phyloP scores from a whole-genome alignment of 2,888 invertebrate species.

The Xanthia togata region DNA sequence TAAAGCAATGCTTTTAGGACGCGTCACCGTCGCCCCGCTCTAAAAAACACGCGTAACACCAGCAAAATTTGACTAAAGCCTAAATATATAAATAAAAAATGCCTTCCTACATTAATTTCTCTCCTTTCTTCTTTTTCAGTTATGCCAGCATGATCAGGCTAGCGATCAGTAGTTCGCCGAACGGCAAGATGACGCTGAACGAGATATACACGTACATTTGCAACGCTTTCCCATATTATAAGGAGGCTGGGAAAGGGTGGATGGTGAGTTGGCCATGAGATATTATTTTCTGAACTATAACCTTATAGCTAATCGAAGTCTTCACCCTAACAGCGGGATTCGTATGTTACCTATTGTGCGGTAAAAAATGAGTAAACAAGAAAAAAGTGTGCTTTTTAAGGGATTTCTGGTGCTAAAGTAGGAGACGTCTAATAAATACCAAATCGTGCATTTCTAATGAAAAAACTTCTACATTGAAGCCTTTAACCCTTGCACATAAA shows the following conservation, averaged over 20 bases:
- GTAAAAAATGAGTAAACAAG: not conserved
- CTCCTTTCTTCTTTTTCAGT: constrained; percentile 79
- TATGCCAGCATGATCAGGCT: constrained; percentile 93
- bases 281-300: not conserved
- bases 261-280: constrained; percentile 88
- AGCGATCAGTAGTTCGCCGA: constrained; percentile 92
- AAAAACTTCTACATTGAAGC: not conserved
- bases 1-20: not conserved
- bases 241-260: constrained; percentile 93
- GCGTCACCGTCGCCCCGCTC: too few species aligned
- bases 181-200: constrained; percentile 93
- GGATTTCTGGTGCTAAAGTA: too few species aligned
- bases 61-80: not conserved
- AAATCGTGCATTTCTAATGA: not conserved
- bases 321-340: not conserved
- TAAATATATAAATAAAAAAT: not conserved
- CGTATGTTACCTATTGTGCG: not conserved
- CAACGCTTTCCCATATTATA: constrained; percentile 93
- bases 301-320: not conserved
- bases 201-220: constrained; percentile 94
- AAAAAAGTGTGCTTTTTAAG: not conserved
- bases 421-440: not conserved
- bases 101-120: not conserved
- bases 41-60: not conserved
- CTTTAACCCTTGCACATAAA: not conserved